These are phyloP conservation scores for Patiria pectinifera DNA, from an alignment of 53 echinoderm and acorn worm genomes.

Conservation along the genomic window DNA sequence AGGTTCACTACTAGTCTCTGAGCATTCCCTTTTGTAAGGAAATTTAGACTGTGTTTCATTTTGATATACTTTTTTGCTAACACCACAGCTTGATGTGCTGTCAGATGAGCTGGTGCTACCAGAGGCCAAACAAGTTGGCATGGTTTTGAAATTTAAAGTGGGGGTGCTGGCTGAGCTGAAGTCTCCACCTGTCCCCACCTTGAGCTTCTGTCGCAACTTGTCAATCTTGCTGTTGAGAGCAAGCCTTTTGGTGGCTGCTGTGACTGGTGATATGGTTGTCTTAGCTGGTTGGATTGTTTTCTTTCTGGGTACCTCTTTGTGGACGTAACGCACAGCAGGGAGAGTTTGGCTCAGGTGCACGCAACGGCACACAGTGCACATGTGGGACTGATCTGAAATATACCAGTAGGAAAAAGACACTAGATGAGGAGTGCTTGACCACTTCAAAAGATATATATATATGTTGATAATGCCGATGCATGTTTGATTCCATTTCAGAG, in stretches of 20 bases:
- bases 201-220: slow-evolving; percentile 32
- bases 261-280: slow-evolving; percentile 38
- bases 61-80: not conserved
- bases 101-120: not conserved
- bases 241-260: slow-evolving; percentile 37
- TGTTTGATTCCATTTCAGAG: not conserved
- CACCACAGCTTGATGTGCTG: not conserved
- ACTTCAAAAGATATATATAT: not conserved
- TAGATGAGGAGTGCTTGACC: not conserved
- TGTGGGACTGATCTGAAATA: slow-evolving; percentile 20
- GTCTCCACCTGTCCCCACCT: not conserved
- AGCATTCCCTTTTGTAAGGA: not conserved
- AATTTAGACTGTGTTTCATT: not conserved
- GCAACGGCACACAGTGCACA: slow-evolving; percentile 24
- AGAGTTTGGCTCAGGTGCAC: slow-evolving; percentile 17
- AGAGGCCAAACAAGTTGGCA: not conserved
- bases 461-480: not conserved
- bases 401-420: not conserved
- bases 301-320: not conserved
- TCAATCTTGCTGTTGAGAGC: slow-evolving; percentile 62
- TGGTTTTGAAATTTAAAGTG: not conserved
- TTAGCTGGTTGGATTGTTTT: slow-evolving; percentile 5
- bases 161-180: not conserved
- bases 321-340: slow-evolving; percentile 34
- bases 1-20: not conserved